Conservation (phyloP, 2,797 vertebrate species). For the Premnoplex brunnescens region DNA sequence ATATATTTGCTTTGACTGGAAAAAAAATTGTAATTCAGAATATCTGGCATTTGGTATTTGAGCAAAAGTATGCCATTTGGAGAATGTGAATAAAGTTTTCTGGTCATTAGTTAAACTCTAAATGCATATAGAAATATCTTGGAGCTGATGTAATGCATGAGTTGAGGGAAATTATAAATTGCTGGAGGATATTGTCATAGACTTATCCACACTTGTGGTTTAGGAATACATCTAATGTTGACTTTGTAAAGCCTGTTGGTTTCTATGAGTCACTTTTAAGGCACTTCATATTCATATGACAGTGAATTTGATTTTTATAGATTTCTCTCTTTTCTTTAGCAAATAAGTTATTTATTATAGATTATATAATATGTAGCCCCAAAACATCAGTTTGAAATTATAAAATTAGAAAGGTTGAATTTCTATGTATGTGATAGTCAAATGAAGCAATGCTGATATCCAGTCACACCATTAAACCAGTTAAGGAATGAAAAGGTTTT, state of each 20-base stretch:
- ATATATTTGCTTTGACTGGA: neutral
- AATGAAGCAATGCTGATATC: neutral
- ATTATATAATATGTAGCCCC: neutral
- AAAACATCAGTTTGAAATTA: neutral
- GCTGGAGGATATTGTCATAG: constrained; percentile 62
- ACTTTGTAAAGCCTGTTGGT: constrained; percentile 36
- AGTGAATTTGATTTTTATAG: neutral
- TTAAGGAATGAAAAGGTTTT: neutral
- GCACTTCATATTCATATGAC: neutral
- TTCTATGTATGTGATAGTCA: neutral
- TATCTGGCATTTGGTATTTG: neutral
- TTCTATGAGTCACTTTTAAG: constrained; percentile 56
- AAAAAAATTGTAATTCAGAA: neutral
- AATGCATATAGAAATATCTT: constrained; percentile 41
- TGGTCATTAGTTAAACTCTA: constrained; percentile 41
- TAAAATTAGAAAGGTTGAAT: neutral
- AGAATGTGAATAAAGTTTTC: constrained; percentile 22
- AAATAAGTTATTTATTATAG: neutral
- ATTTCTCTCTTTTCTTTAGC: neutral
- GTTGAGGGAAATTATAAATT: constrained; percentile 54
- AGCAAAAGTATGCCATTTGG: neutral
- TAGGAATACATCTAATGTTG: constrained; percentile 51
- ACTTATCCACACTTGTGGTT: constrained; percentile 53
- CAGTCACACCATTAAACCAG: neutral
- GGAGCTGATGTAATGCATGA: constrained; percentile 60